Conservation (phyloP, 2,888 invertebrate genomes). For the Pseudanteris insignis region DNA sequence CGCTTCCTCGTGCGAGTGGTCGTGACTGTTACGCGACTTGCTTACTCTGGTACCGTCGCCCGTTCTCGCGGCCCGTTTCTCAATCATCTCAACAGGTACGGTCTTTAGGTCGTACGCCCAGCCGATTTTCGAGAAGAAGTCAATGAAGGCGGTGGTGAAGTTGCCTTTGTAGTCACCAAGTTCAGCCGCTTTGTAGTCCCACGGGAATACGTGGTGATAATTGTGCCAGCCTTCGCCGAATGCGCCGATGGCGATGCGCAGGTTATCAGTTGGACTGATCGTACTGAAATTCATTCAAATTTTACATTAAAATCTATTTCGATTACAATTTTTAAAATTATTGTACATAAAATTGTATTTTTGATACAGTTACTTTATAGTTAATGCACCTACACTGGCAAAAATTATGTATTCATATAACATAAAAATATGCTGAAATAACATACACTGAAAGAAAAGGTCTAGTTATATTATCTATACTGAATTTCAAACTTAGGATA, state of each 20-base stretch:
- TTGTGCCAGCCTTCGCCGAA: slow-evolving; percentile 88
- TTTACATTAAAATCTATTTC: neutral
- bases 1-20: slow-evolving; percentile 67
- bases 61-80: slow-evolving; percentile 75
- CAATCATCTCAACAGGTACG: slow-evolving; percentile 76
- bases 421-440: too few species aligned
- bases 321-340: neutral
- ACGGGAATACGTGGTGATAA: too few species aligned
- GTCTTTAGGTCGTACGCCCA: slow-evolving; percentile 87
- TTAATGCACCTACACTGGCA: too few species aligned
- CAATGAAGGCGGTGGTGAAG: slow-evolving; percentile 73
- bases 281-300: slow-evolving; percentile 65
- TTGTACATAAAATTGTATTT: neutral
- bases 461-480: too few species aligned
- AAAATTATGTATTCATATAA: too few species aligned
- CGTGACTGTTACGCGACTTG: slow-evolving; percentile 63
- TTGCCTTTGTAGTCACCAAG: slow-evolving; percentile 75
- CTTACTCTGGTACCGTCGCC: slow-evolving; percentile 74
- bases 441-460: too few species aligned
- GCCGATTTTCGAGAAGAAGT: slow-evolving; percentile 77
- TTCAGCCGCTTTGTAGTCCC: slow-evolving; percentile 82
- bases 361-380: neutral
- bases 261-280: slow-evolving; percentile 78
- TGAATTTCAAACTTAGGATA: too few species aligned
- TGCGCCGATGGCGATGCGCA: slow-evolving; percentile 73